phyloP scores from a whole-genome alignment of 2,888 invertebrate genomes.

The Xestia c-nigrum region DNA sequence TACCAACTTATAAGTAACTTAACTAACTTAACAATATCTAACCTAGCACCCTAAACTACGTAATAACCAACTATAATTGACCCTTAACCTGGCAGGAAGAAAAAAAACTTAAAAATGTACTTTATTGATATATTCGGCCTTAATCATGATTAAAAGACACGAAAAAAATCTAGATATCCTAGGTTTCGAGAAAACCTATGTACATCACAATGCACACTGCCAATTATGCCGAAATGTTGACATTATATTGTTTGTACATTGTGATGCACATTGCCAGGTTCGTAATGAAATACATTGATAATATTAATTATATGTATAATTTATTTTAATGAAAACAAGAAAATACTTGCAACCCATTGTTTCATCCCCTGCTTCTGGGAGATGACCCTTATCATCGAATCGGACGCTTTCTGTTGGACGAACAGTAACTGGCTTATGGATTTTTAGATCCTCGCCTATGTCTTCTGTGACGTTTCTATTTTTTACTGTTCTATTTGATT shows the following conservation, averaged over 20 bases:
- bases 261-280: not conserved
- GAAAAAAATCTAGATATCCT: slow-evolving; percentile 4
- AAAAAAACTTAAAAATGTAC: not conserved
- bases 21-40: too few species aligned
- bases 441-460: slow-evolving; percentile 8
- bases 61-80: too few species aligned
- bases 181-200: slow-evolving; percentile 2
- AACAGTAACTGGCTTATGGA: not conserved
- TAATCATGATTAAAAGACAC: not conserved
- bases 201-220: not conserved
- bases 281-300: not conserved
- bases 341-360: slow-evolving; percentile 8
- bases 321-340: not conserved
- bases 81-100: not conserved
- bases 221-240: not conserved
- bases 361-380: slow-evolving; percentile 1
- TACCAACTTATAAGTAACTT: too few species aligned
- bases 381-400: slow-evolving; percentile 2
- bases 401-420: not conserved
- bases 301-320: not conserved
- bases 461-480: not conserved
- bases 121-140: not conserved
- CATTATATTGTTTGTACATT: slow-evolving; percentile 1
- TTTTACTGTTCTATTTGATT: not conserved
- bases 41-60: too few species aligned